phyloP scores from a whole-genome alignment of 2,113 vertebrate species.

The Meles meles region DNA sequence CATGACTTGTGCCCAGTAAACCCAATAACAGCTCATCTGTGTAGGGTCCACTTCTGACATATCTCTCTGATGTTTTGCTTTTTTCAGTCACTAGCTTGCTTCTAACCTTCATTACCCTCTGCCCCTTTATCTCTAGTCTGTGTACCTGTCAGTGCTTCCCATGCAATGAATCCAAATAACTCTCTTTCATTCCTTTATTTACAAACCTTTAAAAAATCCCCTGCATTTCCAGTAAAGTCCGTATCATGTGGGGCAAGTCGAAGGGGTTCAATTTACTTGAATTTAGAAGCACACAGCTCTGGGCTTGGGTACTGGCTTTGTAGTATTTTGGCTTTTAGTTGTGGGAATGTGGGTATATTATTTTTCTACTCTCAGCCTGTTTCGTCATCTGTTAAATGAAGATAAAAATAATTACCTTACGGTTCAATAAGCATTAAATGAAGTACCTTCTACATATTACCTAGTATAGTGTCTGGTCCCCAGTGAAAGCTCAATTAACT shows the following conservation, averaged over 20 bases:
- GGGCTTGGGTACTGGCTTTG: neutral
- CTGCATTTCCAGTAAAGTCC: neutral
- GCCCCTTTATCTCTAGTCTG: neutral
- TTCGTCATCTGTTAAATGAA: conserved; percentile 18
- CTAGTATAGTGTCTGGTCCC: neutral
- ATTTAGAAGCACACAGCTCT: neutral
- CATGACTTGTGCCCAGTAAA: neutral
- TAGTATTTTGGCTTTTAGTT: neutral
- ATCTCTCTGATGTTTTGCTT: neutral
- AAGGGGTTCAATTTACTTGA: neutral
- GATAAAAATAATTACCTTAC: neutral
- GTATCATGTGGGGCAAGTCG: neutral
- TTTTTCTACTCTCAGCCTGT: conserved; percentile 19
- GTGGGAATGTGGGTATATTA: neutral
- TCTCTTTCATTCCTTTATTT: neutral
- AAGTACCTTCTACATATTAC: neutral
- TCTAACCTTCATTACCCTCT: neutral
- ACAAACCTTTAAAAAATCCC: neutral
- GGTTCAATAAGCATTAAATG: neutral
- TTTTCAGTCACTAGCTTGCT: neutral
- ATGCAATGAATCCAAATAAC: neutral
- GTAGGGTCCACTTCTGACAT: neutral
- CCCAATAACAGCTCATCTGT: neutral
- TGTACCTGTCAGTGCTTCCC: neutral
- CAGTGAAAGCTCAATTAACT: neutral